phyloP scores from a whole-genome alignment of 2,888 invertebrate species.

The Criorhina ranunculi region DNA sequence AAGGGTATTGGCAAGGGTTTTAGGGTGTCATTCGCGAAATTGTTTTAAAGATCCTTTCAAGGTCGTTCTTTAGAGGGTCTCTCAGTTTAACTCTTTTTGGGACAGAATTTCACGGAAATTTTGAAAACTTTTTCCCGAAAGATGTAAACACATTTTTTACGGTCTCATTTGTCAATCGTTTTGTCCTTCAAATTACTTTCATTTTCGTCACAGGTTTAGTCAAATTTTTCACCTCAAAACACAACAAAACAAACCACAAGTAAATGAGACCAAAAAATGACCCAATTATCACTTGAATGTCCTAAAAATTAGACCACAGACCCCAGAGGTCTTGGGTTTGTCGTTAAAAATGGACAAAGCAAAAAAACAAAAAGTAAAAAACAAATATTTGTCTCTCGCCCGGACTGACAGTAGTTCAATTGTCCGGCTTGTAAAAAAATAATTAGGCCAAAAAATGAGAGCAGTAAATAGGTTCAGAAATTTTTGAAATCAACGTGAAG shows the following conservation, averaged over 20 bases:
- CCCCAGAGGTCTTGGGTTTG: constrained; percentile 14
- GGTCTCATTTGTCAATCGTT: neutral
- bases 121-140: too few species aligned
- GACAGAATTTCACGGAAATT: too few species aligned
- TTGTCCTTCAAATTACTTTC: neutral
- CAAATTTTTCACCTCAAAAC: constrained; percentile 2
- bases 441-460: constrained; percentile 82
- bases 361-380: constrained; percentile 64
- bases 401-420: constrained; percentile 43
- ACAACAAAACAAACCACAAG: constrained; percentile 60
- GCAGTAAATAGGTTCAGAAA: constrained; percentile 62
- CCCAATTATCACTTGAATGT: constrained; percentile 53
- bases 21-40: constrained; percentile 22
- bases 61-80: neutral
- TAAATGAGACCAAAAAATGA: constrained; percentile 65
- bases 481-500: neutral
- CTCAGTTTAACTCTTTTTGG: too few species aligned
- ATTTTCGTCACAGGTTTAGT: neutral
- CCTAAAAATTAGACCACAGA: constrained; percentile 58
- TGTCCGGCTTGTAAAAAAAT: constrained; percentile 81
- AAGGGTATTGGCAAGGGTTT: constrained; percentile 59
- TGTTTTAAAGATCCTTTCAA: neutral
- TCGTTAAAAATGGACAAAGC: constrained; percentile 26
- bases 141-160: too few species aligned
- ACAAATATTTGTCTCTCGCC: constrained; percentile 61